Conservation (phyloP, 2,113 vertebrate genomes). For the Pavo muticus region DNA sequence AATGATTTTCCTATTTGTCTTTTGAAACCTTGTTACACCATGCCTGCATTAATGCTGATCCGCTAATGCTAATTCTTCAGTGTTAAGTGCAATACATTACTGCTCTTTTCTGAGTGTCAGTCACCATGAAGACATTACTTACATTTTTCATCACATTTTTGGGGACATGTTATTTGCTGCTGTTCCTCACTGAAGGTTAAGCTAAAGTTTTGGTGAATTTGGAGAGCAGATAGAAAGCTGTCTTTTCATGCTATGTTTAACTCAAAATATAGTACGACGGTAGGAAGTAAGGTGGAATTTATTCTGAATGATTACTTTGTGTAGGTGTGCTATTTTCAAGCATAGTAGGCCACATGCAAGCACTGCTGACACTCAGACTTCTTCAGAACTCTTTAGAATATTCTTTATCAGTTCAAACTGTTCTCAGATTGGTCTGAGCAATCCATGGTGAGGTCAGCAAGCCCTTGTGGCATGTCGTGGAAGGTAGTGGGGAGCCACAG, state of each 20-base stretch:
- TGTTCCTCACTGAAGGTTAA: background rate
- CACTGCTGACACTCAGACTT: background rate
- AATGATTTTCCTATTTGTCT: constrained; percentile 61
- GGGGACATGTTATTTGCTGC: background rate
- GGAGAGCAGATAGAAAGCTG: background rate
- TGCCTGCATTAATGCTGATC: constrained; percentile 33
- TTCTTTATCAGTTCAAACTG: background rate
- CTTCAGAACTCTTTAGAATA: background rate
- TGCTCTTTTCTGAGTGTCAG: constrained; percentile 5
- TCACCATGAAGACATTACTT: background rate
- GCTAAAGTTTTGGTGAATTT: background rate
- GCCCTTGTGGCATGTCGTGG: background rate
- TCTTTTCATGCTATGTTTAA: background rate
- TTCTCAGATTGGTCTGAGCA: background rate
- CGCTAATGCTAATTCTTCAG: background rate
- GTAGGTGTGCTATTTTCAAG: background rate
- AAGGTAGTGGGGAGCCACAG: fast-evolving
- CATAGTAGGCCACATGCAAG: background rate
- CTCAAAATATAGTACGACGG: background rate
- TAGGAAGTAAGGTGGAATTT: background rate
- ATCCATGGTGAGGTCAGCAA: fast-evolving
- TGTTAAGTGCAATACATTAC: background rate
- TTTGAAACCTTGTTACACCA: constrained; percentile 19
- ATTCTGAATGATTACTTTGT: background rate
- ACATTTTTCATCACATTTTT: background rate